Evolutionary conservation across 2,797 vertebrate genomes (phyloP), one percentile per base, ranked within the genome.

Genomic region (Danio albolineatus): DNA sequence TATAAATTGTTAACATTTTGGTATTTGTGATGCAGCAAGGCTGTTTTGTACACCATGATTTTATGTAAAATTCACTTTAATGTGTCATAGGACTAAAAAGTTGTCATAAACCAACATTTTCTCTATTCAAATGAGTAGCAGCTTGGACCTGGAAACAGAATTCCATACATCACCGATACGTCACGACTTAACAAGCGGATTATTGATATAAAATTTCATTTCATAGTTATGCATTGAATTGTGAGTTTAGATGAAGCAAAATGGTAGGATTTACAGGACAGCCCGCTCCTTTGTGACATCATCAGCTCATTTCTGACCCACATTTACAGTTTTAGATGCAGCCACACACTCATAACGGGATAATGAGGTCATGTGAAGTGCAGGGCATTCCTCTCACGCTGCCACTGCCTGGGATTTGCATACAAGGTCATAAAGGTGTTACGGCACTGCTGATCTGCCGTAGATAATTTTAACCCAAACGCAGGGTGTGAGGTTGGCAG

Each of bases 241-340:
- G 4, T 43, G 14, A 7, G 14, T 17, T 4, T 57, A 59, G 57
- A 38, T 44, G 1, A 38, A 48, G 8, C 21, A 28, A 67, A 53
- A 61, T 13, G 51, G 2, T 53, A 57, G 46, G 44, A 14, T 72
- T 54, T 54, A 62, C 21, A 7, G 38, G 57, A 46, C 38, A 51
- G 46, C 5, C 19, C 44, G 10, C 5, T 64, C 10, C 5, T 1
- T 28, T 28, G 36, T 51, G 56, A 61, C 36, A 2, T 28, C 66
- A 78, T 53, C 38, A 71, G 21, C 3, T 14, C 7, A 10, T 72
- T 65, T 56, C 39, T 79, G 69, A 65, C 78, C 78, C 73, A 73
- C 69, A 56, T 73, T 64, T 38, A 17, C 7, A 38, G 5, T n/a
- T 72, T 61, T 41, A 13, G 43, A 10, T 5, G 2, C 17, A 13